Base-by-base conservation (phyloP, 2,888 invertebrate genomes). In the Colletes collaris region DNA sequence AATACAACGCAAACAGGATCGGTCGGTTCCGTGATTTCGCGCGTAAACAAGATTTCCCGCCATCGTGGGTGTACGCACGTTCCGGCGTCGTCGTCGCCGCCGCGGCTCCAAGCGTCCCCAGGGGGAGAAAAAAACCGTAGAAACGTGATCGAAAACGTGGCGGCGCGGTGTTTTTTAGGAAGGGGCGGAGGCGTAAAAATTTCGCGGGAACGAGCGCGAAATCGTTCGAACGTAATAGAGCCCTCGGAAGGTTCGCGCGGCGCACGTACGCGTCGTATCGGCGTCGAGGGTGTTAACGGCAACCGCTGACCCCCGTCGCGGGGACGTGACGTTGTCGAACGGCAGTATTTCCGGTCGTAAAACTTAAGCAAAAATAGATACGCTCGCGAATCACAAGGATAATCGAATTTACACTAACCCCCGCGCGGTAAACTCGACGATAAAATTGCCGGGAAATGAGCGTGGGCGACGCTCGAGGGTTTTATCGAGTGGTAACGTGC, bases 301-400 rank as follows among this genome's bases (percentile, higher is more conserved):
- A 7, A 37, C 44, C 59, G 7, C 44, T 46, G 53, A 63, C 49
- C 53, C 10, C 50, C 11, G 58, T 37, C 49, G 27, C 10, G 19
- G 13, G 35, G n/a, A 13, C 16, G 13, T 13, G n/a, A 13, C 6
- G 55, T 16, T 40, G 16, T 16, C 8, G n/a, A 13, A 11, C 1
- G 11, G 16, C 16, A 37, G 37, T 52, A 37, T 53, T 3, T 27
- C 4, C 35, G 73, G 40, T 66, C 40, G 66, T 50, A 53, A 59
- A 68, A 56, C 50, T 64, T 68, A 46, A 55, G 68, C 35, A 81
- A 81, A 77, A 83, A 81, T 81, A 69, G 74, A 69, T 73, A 66
- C 62, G 46, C 19, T 60, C 11, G 37, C 60, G 69, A 78, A 81
- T 83, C 60, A 40, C 63, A 63, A 55, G 77, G 68, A 52, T 75